Percentiles rank a stretch among this genome's conserved stretches.
These are phyloP conservation scores for Lasioglossum marginatum DNA, from an alignment of 2,888 invertebrate species.

Conservation along the genomic window DNA sequence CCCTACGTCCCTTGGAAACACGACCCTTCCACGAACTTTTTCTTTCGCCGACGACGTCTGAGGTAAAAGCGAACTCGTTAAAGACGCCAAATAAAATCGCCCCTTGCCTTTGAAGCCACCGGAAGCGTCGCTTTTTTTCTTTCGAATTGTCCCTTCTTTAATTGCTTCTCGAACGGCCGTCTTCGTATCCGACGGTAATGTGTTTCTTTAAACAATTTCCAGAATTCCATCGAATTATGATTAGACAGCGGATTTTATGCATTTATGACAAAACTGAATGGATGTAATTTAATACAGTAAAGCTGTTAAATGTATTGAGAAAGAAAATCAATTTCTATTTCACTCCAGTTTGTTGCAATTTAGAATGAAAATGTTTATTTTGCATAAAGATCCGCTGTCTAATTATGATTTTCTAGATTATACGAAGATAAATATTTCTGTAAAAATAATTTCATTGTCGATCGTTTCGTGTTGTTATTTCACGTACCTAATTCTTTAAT, in stretches of 20 bases:
- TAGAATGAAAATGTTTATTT: no score
- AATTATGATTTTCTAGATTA: neutral
- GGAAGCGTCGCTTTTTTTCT: conserved; percentile 34
- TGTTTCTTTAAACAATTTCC: neutral
- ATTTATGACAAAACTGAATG: no score
- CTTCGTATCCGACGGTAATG: neutral
- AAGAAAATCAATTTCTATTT: no score
- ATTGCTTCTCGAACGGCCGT: neutral
- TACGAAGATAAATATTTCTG: no score
- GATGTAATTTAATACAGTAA: no score
- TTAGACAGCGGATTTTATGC: no score
- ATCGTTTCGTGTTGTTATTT: neutral
- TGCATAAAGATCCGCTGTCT: no score
- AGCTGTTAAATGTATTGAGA: no score
- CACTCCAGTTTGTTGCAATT: no score
- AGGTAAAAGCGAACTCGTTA: conserved; percentile 81
- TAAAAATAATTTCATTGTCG: no score
- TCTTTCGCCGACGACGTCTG: conserved; percentile 74
- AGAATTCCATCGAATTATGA: neutral
- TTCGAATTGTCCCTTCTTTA: neutral
- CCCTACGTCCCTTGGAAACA: conserved; percentile 73
- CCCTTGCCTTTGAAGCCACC: conserved; percentile 23
- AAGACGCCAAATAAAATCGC: conserved; percentile 76
- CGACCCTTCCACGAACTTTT: conserved; percentile 74
- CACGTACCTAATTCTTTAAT: no score